Evolutionary conservation across 2,888 invertebrate species (phyloP).

Genomic region (Oeneis ivallda): DNA sequence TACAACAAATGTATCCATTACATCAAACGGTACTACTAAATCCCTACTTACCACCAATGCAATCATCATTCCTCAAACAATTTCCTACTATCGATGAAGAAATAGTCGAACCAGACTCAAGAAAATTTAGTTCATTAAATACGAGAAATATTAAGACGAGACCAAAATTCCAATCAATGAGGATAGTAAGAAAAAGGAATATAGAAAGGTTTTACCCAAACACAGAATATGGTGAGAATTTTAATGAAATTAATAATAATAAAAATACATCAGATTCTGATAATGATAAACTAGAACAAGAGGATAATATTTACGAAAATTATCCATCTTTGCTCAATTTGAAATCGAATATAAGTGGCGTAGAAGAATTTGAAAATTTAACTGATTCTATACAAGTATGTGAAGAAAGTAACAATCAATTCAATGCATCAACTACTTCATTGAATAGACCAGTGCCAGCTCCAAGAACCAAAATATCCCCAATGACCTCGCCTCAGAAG

Average conservation of each 20-base stretch:
- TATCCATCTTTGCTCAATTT: constrained; percentile 65
- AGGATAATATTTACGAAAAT: constrained; percentile 72
- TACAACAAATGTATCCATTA: constrained; percentile 73
- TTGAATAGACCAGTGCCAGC: constrained; percentile 82
- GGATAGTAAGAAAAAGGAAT: constrained; percentile 69
- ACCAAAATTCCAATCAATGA: constrained; percentile 75
- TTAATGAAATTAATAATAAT: constrained; percentile 75
- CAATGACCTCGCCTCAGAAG: constrained; percentile 63
- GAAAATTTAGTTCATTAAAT: constrained; percentile 73
- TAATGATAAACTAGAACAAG: constrained; percentile 46
- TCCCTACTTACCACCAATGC: constrained; percentile 71
- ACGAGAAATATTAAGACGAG: constrained; percentile 64
- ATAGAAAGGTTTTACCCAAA: constrained; percentile 78
- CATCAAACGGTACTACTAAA: constrained; percentile 73
- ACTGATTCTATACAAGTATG: constrained; percentile 86
- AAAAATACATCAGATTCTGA: constrained; percentile 54
- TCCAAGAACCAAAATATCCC: constrained; percentile 76
- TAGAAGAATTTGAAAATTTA: constrained; percentile 83
- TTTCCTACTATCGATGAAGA: constrained; percentile 72
- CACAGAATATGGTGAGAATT: constrained; percentile 74
- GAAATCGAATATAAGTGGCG: constrained; percentile 67
- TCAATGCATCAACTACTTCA: constrained; percentile 68
- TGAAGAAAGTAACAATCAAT: constrained; percentile 70
- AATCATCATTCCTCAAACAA: constrained; percentile 67
- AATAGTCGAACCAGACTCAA: constrained; percentile 55